These are phyloP conservation scores for Ectropis grisescens DNA, from an alignment of 1,140 invertebrate species.

Conservation along the genomic window DNA sequence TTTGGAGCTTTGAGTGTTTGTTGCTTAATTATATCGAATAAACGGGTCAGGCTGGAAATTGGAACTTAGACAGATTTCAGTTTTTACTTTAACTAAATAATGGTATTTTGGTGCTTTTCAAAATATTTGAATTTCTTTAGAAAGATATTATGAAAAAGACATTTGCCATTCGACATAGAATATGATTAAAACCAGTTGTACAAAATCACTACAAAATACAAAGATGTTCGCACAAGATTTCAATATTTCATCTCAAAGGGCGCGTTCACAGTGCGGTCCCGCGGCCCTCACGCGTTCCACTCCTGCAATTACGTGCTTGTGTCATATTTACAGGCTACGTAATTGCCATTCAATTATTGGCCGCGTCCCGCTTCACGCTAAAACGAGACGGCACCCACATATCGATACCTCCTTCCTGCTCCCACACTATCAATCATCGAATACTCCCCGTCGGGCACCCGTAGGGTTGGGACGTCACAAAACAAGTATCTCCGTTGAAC, in stretches of 20 bases:
- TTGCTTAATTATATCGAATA: no score
- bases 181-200: no score
- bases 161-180: no score
- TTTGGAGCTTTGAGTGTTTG: no score
- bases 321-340: constrained; percentile 69
- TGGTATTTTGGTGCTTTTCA: no score
- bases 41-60: no score
- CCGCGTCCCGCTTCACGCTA: constrained; percentile 39
- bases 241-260: constrained; percentile 56
- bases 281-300: constrained; percentile 51
- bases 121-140: no score
- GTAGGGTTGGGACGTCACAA: constrained; percentile 59
- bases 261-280: constrained; percentile 38
- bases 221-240: constrained; percentile 35
- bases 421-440: constrained; percentile 55
- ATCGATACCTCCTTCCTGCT: constrained; percentile 20
- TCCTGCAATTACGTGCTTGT: constrained; percentile 67
- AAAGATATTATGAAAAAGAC: no score
- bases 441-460: constrained; percentile 51
- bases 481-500: constrained; percentile 41
- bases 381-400: constrained; percentile 23
- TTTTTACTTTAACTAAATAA: no score
- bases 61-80: no score
- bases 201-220: no score
- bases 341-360: constrained; percentile 68